A percentile compares a stretch with the other conserved stretches of the same genome.
Evolutionary conservation across 1,140 invertebrate species (phyloP).

Genomic region (Choristoneura fumiferana): DNA sequence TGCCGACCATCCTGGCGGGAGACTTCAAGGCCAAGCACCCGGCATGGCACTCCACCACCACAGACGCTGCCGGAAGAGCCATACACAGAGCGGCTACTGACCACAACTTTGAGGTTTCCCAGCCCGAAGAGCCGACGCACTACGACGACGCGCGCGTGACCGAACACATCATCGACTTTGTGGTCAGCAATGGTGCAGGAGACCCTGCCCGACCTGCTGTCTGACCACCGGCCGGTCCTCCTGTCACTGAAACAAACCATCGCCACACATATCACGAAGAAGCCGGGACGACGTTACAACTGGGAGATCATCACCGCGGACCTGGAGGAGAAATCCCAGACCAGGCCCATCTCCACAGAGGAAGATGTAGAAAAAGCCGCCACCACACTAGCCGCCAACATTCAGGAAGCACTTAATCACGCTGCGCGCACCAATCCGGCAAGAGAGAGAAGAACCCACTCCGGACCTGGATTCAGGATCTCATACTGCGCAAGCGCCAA

Average conservation of each 20-base stretch:
- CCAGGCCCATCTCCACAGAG: background rate
- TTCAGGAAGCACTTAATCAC: background rate
- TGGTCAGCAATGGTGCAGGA: background rate
- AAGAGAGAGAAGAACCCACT: background rate
- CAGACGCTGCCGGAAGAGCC: background rate
- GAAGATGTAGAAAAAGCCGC: background rate
- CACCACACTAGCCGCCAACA: background rate
- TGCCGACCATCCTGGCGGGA: slow-evolving; percentile 1
- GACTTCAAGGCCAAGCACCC: slow-evolving; percentile 5
- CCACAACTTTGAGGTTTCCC: background rate
- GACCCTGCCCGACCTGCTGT: background rate
- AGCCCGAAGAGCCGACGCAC: slow-evolving; percentile 1
- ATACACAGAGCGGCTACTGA: background rate
- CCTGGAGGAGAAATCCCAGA: background rate
- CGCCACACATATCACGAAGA: background rate
- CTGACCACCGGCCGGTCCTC: background rate
- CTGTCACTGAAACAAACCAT: background rate
- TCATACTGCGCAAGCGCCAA: slow-evolving; percentile 20
- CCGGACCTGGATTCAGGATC: background rate
- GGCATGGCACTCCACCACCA: background rate
- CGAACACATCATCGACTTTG: slow-evolving; percentile 2
- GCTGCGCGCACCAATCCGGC: background rate
- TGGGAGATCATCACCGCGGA: background rate
- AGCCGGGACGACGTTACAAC: background rate
- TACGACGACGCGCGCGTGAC: too few species aligned